These are phyloP conservation scores for Lytechinus variegatus DNA, from an alignment of 35 echinoderm and acorn worm genomes.

Conservation along the genomic window DNA sequence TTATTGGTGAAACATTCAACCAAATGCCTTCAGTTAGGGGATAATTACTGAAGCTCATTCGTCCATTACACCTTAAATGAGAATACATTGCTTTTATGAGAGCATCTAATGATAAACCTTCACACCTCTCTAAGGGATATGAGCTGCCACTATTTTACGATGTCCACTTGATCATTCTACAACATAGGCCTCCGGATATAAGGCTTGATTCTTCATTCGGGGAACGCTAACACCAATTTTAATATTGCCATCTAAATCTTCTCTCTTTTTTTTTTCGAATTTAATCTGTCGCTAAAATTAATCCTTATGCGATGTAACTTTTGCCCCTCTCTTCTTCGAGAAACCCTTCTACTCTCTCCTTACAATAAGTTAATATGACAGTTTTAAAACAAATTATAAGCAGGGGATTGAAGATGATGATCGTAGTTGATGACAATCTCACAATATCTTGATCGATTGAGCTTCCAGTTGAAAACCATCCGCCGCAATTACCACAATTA, in stretches of 20 bases:
- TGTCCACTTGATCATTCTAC: not conserved
- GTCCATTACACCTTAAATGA: not conserved
- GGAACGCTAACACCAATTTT: not conserved
- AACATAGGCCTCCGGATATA: not conserved
- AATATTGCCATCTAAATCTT: too few relatives aligned
- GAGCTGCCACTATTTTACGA: not conserved
- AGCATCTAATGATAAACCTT: not conserved
- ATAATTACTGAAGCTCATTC: not conserved
- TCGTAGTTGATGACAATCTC: not conserved
- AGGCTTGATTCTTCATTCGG: not conserved
- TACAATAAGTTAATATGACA: not conserved
- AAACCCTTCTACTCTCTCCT: not conserved
- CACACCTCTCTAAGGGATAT: not conserved
- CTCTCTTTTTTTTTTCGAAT: too few relatives aligned
- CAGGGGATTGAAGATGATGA: not conserved
- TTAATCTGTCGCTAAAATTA: too few relatives aligned
- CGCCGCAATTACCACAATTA: constrained; percentile 2
- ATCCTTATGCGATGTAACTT: too few relatives aligned
- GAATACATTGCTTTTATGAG: not conserved
- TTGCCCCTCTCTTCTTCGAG: not conserved
- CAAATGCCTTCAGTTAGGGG: not conserved
- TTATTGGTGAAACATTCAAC: not conserved
- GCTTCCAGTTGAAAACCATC: not conserved
- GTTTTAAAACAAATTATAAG: not conserved
- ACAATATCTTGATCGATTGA: not conserved